Conservation (phyloP, 2,888 invertebrate genomes). For the Heteromurus nitidus region DNA sequence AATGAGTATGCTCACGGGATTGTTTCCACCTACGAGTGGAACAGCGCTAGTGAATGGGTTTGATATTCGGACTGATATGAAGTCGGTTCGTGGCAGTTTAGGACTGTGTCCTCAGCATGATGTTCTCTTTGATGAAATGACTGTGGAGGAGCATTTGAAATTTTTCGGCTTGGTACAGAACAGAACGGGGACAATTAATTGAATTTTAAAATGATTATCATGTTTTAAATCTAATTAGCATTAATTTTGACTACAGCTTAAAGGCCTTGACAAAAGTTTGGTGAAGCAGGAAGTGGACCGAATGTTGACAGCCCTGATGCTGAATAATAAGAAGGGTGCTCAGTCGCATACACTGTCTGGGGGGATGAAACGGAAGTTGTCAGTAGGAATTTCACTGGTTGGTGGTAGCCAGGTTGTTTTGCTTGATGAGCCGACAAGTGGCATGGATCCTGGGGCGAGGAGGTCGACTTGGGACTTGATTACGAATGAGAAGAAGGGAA, state of each 20-base stretch:
- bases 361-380: constrained; percentile 93
- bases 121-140: constrained; percentile 87
- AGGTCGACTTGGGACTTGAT: constrained; percentile 75
- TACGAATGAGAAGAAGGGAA: constrained; percentile 79
- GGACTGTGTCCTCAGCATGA: constrained; percentile 94
- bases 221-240: too few relatives aligned
- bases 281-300: constrained; percentile 78
- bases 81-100: constrained; percentile 82
- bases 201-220: too few relatives aligned
- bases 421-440: constrained; percentile 76
- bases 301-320: constrained; percentile 80
- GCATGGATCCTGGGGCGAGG: constrained; percentile 78
- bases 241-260: too few relatives aligned
- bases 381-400: constrained; percentile 87
- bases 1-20: constrained; percentile 83
- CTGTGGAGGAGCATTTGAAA: constrained; percentile 86
- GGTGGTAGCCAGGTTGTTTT: constrained; percentile 76
- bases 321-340: constrained; percentile 81
- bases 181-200: too few relatives aligned
- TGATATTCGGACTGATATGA: constrained; percentile 82
- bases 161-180: constrained; percentile 84
- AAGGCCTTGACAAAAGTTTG: constrained; percentile 78
- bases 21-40: constrained; percentile 81
- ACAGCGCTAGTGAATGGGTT: constrained; percentile 83
- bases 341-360: constrained; percentile 85